These are phyloP conservation scores for Ceryle rudis DNA, from an alignment of 2,797 vertebrate species.

Conservation along the genomic window DNA sequence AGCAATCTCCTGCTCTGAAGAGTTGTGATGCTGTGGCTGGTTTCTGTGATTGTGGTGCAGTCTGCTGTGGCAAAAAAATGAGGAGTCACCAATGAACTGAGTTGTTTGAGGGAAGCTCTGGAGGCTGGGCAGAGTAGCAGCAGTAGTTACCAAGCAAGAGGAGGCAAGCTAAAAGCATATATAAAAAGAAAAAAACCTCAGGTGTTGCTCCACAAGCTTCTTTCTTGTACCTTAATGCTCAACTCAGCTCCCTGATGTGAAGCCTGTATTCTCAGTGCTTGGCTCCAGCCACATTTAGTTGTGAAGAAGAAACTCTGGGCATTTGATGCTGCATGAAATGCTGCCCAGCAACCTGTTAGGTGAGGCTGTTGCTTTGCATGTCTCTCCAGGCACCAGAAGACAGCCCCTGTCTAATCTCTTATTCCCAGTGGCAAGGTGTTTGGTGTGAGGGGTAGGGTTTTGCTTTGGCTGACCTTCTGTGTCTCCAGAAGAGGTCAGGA, in stretches of 20 bases:
- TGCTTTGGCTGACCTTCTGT: background rate
- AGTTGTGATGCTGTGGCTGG: background rate
- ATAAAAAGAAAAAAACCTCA: background rate
- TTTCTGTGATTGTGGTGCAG: rapidly evolving
- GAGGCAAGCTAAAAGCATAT: too few relatives aligned
- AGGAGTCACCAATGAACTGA: rapidly evolving
- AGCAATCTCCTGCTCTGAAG: rapidly evolving
- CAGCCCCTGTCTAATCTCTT: background rate
- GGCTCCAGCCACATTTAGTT: background rate
- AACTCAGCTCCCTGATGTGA: rapidly evolving
- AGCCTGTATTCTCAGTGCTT: background rate
- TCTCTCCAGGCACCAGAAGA: background rate
- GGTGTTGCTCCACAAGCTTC: background rate
- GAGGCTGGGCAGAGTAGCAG: background rate
- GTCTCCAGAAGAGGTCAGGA: background rate
- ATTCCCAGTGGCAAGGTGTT: rapidly evolving
- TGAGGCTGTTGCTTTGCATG: rapidly evolving
- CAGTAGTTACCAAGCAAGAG: background rate
- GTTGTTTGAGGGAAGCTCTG: rapidly evolving
- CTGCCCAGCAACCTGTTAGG: background rate
- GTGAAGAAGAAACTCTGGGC: background rate
- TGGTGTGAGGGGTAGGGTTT: rapidly evolving
- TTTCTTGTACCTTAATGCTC: background rate
- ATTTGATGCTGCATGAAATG: background rate
- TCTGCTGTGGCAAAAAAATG: rapidly evolving